Evolutionary conservation across 2,888 invertebrate genomes (phyloP), one percentile per base, ranked within the genome.

Genomic region (Panopea generosa): DNA sequence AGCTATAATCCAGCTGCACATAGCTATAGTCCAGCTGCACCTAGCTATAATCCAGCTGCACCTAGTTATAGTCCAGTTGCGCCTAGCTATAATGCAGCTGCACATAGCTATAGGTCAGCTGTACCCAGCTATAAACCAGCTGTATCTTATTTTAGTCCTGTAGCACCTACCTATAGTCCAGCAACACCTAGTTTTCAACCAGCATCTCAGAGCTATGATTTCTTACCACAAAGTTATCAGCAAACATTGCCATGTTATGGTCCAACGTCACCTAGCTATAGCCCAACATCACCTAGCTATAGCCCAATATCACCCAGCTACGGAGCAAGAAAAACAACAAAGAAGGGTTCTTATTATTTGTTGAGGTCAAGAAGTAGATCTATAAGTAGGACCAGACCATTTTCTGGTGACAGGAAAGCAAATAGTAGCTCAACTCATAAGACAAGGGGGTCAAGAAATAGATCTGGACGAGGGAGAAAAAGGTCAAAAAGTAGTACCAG

Each of bases 221-320:
- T 2, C n/a, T 9, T 11, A 40, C 6, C 20, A 56, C 20, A 2
- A 2, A 56, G n/a, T 9, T 33, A 40, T 38, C n/a, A 20, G 6
- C 27, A 2, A 26, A 0, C 45, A 22, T 14, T 22, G 4, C 43
- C 43, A 40, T 43, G 43, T 45, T 60, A 27, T 45, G 43, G 26
- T 22, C 26, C n/a, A 14, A 9, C 26, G 16, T 59, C 43, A 20
- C 56, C 56, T 9, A 33, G 24, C 43, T 43, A 57, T n/a, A 57
- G 33, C 33, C 33, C 33, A 4, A 11, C 33, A 33, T 4, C 6
- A 29, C 3, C 29, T 7, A 55, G 20, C 9, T 69, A 71, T 38
- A 53, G 47, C 11, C 68, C 68, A 24, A 62, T 69, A n/a, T 49
- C 61, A 24, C 70, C 73, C 43, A 24, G 45, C 26, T 77, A 77